Base-by-base conservation (phyloP, 1,140 invertebrate species). In the Nephotettix cincticeps region DNA sequence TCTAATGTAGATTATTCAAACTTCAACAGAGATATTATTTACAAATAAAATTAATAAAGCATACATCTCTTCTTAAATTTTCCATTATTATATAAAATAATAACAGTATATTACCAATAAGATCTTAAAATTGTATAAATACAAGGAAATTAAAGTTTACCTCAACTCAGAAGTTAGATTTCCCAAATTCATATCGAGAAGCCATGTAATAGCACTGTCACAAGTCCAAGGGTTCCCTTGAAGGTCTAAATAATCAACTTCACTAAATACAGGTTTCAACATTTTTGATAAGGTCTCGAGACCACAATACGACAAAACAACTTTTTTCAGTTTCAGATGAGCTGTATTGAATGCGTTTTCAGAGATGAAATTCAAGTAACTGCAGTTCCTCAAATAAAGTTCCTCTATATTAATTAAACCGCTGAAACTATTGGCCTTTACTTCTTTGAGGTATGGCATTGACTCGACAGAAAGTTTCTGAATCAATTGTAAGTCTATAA, bases 211-310 rank as follows among this genome's bases (percentile, higher is more conserved):
- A 11, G 4, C 11, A 14, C 56, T 23, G 23, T 61, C 56, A 61
- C 56, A 61, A 61, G 23, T 61, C 56, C 56, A 61, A 61, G 56
- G 56, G 25, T 61, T 61, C 1, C 25, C 56, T 25, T 27, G 56
- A 4, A 61, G 25, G 27, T 61, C 56, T 3, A 61, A 23, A 25
- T 29, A 28, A 1, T 61, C 13, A 13, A n/a, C 9, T 29, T 61
- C 6, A n/a, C 9, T 27, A 1, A 61, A 11, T n/a, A 61, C 2
- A 13, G 21, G 56, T 27, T 61, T 1, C 21, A 61, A 29, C 25
- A 9, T 9, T 28, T 27, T 61, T 9, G 56, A n/a, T 9, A 61
- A n/a, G 6, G 56, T 27, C 4, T 21, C 28, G 2, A 61, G 56
- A 4, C 2, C 56, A 61, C 21, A 27, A n/a, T 61, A 6, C 6